Conservation (phyloP, 2,113 vertebrate genomes). For the Coracopsis vasa region DNA sequence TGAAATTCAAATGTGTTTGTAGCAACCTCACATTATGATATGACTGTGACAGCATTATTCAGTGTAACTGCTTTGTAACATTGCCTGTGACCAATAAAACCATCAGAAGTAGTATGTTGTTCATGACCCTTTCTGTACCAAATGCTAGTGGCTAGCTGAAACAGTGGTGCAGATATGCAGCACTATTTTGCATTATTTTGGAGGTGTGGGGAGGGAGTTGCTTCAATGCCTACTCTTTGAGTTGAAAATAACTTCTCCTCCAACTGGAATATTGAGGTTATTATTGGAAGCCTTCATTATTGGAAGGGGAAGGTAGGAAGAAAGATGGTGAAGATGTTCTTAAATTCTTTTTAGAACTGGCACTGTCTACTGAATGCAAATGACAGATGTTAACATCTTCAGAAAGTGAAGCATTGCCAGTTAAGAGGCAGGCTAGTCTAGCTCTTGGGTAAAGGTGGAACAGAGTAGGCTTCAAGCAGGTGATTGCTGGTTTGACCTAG, state of each 20-base stretch:
- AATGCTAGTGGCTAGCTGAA: not conserved
- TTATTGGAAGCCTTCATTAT: not conserved
- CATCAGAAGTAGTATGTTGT: not conserved
- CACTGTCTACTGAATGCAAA: not conserved
- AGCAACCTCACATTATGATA: constrained; percentile 19
- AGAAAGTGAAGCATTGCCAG: not conserved
- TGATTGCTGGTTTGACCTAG: not conserved
- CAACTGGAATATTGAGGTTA: not conserved
- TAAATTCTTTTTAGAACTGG: not conserved
- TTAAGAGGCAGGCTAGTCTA: not conserved
- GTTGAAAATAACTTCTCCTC: not conserved
- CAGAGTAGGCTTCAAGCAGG: not conserved
- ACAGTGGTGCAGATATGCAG: not conserved
- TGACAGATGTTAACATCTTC: not conserved
- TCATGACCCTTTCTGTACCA: not conserved
- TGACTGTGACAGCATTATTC: constrained; percentile 49
- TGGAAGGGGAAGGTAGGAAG: not conserved
- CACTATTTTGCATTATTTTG: not conserved
- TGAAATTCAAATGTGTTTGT: constrained; percentile 53
- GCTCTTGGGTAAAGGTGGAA: not conserved
- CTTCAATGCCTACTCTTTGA: not conserved
- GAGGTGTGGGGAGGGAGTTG: rapidly evolving
- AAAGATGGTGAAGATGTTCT: not conserved
- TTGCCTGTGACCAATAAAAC: constrained; percentile 48
- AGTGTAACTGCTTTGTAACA: constrained; percentile 25